Evolutionary conservation across 2,113 vertebrate species (phyloP), one percentile per base, ranked within the genome.

Genomic region (Paradisaea rubra): DNA sequence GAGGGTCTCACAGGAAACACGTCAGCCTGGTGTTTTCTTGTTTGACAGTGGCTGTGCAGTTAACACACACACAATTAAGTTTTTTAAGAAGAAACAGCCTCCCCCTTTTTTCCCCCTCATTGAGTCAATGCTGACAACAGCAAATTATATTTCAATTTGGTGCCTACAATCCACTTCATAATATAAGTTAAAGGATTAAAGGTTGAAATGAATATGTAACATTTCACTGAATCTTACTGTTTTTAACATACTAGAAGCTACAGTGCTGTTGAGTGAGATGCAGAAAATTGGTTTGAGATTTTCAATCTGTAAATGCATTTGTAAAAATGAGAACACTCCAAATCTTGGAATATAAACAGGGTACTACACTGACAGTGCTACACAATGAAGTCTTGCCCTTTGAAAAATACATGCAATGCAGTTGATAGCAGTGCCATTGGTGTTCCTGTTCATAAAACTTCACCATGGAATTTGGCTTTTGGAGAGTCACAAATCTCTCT

Each of bases 41-140:
- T 72, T 25, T 44, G 23, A 52, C 19, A 23, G 53, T 37, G 45
- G 33, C 56, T 68, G 10, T 9, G 13, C 17, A 41, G 37, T 11
- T 61, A 10, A 27, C 7, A 64, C 14, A 61, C 17, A 20, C 4
- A n/a, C 16, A 65, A 11, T 24, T 3, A 30, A 15, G 5, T 7
- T 60, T 88, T 82, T 81, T 24, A 49, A 52, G 19, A 54, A 23
- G 3, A 37, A 88, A 54, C 3, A 35, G 64, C 2, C 9, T 15
- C 6, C 8, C 14, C 2, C 7, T 30, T 63, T 44, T 16, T 2
- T 6, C 33, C 13, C 13, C 2, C 5, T 28, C 28, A 7, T 18
- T 64, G 72, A 63, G 52, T 45, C 25, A 77, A 8, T 21, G 35
- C n/a, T 72, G 41, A 22, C 7, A 73, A 28, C 41, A 70, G 42